Percentiles rank a stretch among this genome's conserved stretches.
Evolutionary conservation across 2,888 invertebrate species (phyloP).

Genomic region (Leuctra nigra): DNA sequence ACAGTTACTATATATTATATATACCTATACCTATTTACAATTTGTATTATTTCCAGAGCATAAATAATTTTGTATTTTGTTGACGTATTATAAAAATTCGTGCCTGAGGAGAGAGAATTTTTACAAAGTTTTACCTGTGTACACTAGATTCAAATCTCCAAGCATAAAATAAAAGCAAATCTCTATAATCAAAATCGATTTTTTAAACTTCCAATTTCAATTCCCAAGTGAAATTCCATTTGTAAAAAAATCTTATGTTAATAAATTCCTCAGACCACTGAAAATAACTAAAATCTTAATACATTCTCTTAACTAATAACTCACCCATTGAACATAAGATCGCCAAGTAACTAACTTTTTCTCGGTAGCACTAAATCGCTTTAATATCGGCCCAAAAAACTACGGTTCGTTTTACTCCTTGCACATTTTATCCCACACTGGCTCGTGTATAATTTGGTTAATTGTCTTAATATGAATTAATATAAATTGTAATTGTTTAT

Average conservation of each 20-base stretch:
- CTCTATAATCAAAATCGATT: conserved; percentile 22
- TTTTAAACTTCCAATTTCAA: conserved; percentile 23
- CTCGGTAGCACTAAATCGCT: conserved; percentile 23
- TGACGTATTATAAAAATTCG: conserved; percentile 39
- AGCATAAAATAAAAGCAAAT: conserved; percentile 26
- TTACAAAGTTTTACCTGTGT: conserved; percentile 34
- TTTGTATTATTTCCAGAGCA: conserved; percentile 30
- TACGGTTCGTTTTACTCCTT: conserved; percentile 1
- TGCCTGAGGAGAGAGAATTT: conserved; percentile 39
- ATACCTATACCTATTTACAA: conserved; percentile 24
- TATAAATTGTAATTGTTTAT: background rate
- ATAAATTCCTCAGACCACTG: background rate
- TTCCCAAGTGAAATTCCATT: conserved; percentile 14
- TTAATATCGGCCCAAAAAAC: background rate
- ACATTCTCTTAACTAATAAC: conserved; percentile 31
- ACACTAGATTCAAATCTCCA: conserved; percentile 24
- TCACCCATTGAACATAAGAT: conserved; percentile 37
- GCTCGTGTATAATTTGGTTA: conserved; percentile 15
- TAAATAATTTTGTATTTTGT: conserved; percentile 30
- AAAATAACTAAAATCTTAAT: too few relatives aligned
- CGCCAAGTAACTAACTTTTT: conserved; percentile 30
- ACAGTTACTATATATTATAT: conserved; percentile 31
- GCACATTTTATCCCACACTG: conserved; percentile 3
- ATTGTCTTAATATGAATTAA: conserved; percentile 1
- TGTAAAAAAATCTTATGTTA: conserved; percentile 9